Conservation (phyloP, 2,888 invertebrate species). For the Disparrhopalites patrizii region DNA sequence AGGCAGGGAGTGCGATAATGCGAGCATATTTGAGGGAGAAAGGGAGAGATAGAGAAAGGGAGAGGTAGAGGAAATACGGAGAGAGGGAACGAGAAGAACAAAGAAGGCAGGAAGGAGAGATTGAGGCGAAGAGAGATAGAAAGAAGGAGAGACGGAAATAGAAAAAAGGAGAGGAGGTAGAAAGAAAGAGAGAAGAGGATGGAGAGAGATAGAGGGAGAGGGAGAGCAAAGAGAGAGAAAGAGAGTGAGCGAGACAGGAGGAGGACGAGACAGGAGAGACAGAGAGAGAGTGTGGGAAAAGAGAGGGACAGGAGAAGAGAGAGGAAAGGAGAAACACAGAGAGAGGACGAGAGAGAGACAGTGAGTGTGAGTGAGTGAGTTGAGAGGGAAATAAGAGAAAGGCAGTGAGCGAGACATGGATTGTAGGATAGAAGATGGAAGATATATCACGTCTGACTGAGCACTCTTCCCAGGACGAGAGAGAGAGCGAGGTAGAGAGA, state of each 20-base stretch:
- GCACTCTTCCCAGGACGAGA: background rate
- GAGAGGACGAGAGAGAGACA: background rate
- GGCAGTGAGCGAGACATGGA: background rate
- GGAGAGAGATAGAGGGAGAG: too few species aligned
- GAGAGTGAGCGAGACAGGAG: too few species aligned
- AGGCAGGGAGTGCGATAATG: too few species aligned
- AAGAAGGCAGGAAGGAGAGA: background rate
- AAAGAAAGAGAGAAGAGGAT: too few species aligned
- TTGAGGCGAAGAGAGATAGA: background rate
- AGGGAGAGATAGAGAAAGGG: too few species aligned
- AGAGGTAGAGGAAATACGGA: too few species aligned
- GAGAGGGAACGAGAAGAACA: too few species aligned
- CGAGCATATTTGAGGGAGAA: too few species aligned
- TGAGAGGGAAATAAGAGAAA: background rate
- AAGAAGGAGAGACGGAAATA: background rate
- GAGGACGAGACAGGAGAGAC: too few species aligned
- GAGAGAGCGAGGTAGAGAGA: too few species aligned
- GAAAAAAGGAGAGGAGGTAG: background rate
- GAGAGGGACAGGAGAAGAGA: background rate
- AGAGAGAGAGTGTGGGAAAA: background rate
- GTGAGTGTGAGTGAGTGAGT: background rate
- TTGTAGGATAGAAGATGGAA: background rate
- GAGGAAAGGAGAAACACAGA: background rate
- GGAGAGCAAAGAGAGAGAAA: too few species aligned
- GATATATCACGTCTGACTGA: slow-evolving; percentile 8